A percentile compares a stretch with the other conserved stretches of the same genome.
These are phyloP conservation scores for Motacilla tschutschensis DNA, from an alignment of 2,113 vertebrate species.

Conservation along the genomic window DNA sequence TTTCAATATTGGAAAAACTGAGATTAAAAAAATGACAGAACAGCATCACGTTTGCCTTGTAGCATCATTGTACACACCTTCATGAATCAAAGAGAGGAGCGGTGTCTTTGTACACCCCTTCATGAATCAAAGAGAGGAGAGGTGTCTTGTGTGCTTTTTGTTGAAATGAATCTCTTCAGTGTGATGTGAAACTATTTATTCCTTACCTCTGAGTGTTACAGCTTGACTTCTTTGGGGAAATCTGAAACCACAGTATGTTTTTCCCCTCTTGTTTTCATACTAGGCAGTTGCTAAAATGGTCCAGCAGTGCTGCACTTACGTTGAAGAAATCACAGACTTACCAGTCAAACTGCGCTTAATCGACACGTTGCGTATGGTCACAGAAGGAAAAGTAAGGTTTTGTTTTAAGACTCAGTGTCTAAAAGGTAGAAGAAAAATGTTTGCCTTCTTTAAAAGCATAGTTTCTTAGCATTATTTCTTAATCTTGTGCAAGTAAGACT, in stretches of 20 bases:
- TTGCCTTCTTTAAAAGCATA: neutral
- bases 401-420: conserved; percentile 20
- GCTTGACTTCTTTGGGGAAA: neutral
- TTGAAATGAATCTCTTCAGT: neutral
- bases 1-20: neutral
- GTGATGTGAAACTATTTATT: neutral
- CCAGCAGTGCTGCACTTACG: conserved; percentile 95
- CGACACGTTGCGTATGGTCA: conserved; percentile 94
- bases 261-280: conserved; percentile 23
- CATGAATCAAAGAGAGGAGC: neutral
- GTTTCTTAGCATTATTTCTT: neutral
- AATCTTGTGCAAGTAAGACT: neutral
- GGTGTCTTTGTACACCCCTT: neutral
- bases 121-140: neutral
- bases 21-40: neutral
- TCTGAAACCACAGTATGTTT: neutral
- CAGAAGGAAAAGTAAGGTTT: conserved; percentile 91
- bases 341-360: conserved; percentile 92
- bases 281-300: conserved; percentile 99
- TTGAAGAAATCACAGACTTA: conserved; percentile 88
- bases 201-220: neutral
- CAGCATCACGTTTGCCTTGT: neutral
- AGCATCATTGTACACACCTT: neutral
- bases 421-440: conserved; percentile 21
- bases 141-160: neutral